Base-by-base conservation (phyloP, 2,797 vertebrate genomes). In the Anas bernieri region DNA sequence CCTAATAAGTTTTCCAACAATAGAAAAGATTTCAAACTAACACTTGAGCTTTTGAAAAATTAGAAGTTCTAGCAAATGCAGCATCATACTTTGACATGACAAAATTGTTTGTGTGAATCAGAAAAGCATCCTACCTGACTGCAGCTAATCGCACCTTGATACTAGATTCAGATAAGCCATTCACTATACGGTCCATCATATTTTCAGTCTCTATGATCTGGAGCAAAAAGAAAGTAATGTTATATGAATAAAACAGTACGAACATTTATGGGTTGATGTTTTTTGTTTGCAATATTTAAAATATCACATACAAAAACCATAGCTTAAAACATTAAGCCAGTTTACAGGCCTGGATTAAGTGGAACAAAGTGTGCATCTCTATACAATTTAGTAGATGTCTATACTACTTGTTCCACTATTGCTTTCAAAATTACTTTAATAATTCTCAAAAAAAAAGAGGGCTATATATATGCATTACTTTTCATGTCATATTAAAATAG, bases 141-240 rank as follows among this genome's bases (percentile, higher is more conserved):
- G 99, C 99, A 86, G 99, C 99, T 98, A 99, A 98, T 83, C 99
- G 99, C 97, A 99, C 99, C 98, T 99, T 99, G 98, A 99, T 98
- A 98, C 99, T 99, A 95, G 99, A 99, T 95, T 99, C 99, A 91
- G 99, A 99, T 82, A 99, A 98, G 97, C 99, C 99, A 83, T 99
- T 99, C 91, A 99, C 99, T 94, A 99, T 99, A 85, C 99, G 98
- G 97, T 99, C 99, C 99, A 99, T 99, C 99, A 99, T 99, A 98
- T 99, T 99, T 98, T 99, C 99, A 0, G 99, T 99, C 97, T 99
- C 99, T 93, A 99, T 99, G 97, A 99, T 99, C 99, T 99, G 95
- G 41, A 96, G 69, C 77, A 77, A 90, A 91, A 94, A 96, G 93
- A 78, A 91, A 93, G 70, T 80, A 91, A 96, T 92, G 89, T 81